phyloP scores from a whole-genome alignment of 2,888 invertebrate genomes.

The Atherix ibis region DNA sequence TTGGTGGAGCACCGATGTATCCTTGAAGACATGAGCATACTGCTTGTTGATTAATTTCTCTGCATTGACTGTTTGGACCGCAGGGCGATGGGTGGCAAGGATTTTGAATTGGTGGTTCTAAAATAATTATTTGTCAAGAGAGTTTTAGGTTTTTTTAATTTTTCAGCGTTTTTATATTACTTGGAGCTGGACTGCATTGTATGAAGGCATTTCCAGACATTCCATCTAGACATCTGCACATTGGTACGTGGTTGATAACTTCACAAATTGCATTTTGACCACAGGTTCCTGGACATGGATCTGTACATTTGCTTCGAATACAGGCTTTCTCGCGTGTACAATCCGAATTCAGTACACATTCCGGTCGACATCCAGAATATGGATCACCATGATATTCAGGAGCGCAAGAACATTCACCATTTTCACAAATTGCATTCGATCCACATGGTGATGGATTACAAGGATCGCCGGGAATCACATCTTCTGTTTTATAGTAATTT shows the following conservation, averaged over 20 bases:
- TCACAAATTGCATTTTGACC: slow-evolving; percentile 59
- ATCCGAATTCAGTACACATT: slow-evolving; percentile 60
- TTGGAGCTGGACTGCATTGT: slow-evolving; percentile 31
- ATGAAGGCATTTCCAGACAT: slow-evolving; percentile 61
- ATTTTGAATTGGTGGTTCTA: slow-evolving; percentile 3
- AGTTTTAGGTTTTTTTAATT: too few species aligned
- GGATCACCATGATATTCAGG: slow-evolving; percentile 59
- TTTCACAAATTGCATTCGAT: slow-evolving; percentile 48
- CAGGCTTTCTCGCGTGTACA: slow-evolving; percentile 56
- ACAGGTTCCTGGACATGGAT: slow-evolving; percentile 67
- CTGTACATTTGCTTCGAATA: slow-evolving; percentile 52
- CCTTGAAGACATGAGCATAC: slow-evolving; percentile 45
- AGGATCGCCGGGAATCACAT: slow-evolving; percentile 32
- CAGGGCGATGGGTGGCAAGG: slow-evolving; percentile 42
- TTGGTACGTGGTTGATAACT: slow-evolving; percentile 60
- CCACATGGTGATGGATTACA: slow-evolving; percentile 54
- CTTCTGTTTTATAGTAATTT: too few species aligned
- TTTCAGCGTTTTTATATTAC: too few species aligned
- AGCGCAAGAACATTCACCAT: slow-evolving; percentile 52
- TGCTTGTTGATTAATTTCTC: slow-evolving; percentile 35
- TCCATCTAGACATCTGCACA: slow-evolving; percentile 54
- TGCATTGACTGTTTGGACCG: slow-evolving; percentile 48
- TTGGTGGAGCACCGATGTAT: slow-evolving; percentile 48
- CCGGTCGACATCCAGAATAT: slow-evolving; percentile 59
- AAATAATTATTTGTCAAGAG: too few species aligned